A percentile compares a stretch with the other conserved stretches of the same genome.
Evolutionary conservation across 2,888 invertebrate genomes (phyloP).

Genomic region (Diadegma fenestrale): DNA sequence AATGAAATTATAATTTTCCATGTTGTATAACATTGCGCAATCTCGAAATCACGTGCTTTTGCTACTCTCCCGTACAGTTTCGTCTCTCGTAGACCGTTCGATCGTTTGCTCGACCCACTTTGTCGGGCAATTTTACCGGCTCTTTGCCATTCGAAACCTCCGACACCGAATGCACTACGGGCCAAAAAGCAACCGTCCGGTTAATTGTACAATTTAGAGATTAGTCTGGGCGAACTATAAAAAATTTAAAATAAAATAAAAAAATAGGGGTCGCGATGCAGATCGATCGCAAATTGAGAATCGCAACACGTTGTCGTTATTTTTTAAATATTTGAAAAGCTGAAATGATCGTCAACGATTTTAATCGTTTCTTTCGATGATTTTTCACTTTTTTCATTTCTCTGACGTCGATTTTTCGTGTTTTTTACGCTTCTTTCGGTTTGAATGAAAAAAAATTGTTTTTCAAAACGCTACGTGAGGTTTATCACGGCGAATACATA

Average conservation of each 20-base stretch:
- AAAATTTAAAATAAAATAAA: no score
- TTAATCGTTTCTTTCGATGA: neutral
- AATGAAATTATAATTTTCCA: neutral
- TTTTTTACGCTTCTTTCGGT: neutral
- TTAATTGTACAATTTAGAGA: neutral
- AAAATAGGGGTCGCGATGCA: neutral
- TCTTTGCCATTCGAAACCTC: constrained; percentile 43
- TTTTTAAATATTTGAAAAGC: neutral
- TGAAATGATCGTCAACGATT: neutral
- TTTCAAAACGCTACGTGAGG: constrained; percentile 51
- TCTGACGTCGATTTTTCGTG: no score
- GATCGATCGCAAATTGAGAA: neutral
- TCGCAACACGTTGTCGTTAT: neutral
- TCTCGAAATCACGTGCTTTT: constrained; percentile 58
- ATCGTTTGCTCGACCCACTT: constrained; percentile 64
- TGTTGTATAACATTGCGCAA: constrained; percentile 66
- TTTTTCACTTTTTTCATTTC: neutral
- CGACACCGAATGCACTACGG: neutral
- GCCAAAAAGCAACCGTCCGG: constrained; percentile 18
- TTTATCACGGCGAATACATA: constrained; percentile 58
- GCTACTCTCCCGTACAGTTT: constrained; percentile 33
- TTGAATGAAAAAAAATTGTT: neutral
- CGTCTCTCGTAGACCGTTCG: constrained; percentile 40
- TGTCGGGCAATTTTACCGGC: constrained; percentile 59
- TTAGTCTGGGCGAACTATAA: neutral